phyloP scores from a whole-genome alignment of 2,888 invertebrate species.

The Abrostola triplasia region DNA sequence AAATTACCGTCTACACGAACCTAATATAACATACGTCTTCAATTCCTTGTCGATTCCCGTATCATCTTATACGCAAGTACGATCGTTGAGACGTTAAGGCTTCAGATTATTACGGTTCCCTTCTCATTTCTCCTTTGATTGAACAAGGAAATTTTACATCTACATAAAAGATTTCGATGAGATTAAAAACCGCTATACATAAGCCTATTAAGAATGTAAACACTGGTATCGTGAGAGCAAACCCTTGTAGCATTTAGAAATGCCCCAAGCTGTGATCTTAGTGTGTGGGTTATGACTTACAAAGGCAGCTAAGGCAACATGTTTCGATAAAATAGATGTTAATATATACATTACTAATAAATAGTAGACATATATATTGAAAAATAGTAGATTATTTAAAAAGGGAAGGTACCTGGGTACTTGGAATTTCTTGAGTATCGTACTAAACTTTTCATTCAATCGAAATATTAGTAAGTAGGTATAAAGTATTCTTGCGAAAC shows the following conservation, averaged over 20 bases:
- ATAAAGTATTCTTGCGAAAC: too few relatives aligned
- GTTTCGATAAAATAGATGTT: constrained; percentile 9
- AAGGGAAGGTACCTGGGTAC: too few relatives aligned
- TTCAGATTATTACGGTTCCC: constrained; percentile 47
- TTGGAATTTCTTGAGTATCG: too few relatives aligned
- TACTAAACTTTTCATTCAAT: too few relatives aligned
- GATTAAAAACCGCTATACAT: constrained; percentile 40
- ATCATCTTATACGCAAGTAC: constrained; percentile 23
- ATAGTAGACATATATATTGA: too few relatives aligned
- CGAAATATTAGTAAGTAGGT: too few relatives aligned
- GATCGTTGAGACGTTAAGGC: constrained; percentile 25
- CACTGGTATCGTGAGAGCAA: constrained; percentile 43
- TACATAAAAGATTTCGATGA: constrained; percentile 29
- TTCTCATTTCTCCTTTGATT: constrained; percentile 21
- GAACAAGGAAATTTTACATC: constrained; percentile 32
- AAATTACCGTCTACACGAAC: not conserved
- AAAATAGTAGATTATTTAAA: too few relatives aligned
- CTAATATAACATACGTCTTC: constrained; percentile 1
- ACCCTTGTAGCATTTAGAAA: constrained; percentile 48
- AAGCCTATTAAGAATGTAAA: constrained; percentile 46
- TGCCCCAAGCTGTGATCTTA: constrained; percentile 38
- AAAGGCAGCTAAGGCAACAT: constrained; percentile 16
- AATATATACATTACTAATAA: not conserved
- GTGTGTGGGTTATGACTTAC: constrained; percentile 33
- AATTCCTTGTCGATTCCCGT: constrained; percentile 23